Evolutionary conservation across 2,113 vertebrate species (phyloP).

Genomic region (Dendropsophus ebraccatus): DNA sequence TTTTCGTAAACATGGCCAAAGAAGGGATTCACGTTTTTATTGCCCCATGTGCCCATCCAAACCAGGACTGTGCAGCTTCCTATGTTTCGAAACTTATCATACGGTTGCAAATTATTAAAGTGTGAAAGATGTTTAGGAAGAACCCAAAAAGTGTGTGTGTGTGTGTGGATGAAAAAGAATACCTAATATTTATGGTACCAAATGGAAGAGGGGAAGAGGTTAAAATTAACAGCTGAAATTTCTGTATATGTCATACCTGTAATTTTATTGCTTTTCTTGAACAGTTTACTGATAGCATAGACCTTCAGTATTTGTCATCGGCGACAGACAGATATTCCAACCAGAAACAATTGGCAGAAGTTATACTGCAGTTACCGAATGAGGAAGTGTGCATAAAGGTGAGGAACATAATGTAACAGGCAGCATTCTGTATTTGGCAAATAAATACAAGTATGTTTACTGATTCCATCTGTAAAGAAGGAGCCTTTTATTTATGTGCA

Average conservation of each 20-base stretch:
- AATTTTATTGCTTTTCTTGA: slow-evolving; percentile 43
- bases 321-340: slow-evolving; percentile 59
- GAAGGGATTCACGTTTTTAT: too few relatives aligned
- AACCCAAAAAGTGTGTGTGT: too few relatives aligned
- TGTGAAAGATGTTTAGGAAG: too few relatives aligned
- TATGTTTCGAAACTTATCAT: too few relatives aligned
- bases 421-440: slow-evolving; percentile 16
- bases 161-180: too few relatives aligned
- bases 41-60: too few relatives aligned
- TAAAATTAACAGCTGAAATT: neutral
- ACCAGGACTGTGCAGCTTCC: too few relatives aligned
- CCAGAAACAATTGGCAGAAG: slow-evolving; percentile 62
- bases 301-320: slow-evolving; percentile 62
- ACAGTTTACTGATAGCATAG: slow-evolving; percentile 68
- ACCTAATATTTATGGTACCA: too few relatives aligned
- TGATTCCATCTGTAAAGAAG: slow-evolving; percentile 1
- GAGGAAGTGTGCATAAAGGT: slow-evolving; percentile 72
- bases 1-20: too few relatives aligned
- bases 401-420: slow-evolving; percentile 45
- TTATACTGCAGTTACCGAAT: slow-evolving; percentile 67
- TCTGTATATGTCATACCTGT: neutral
- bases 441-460: slow-evolving; percentile 35
- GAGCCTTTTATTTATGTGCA: neutral
- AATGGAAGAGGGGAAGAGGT: too few relatives aligned
- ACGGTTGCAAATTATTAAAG: too few relatives aligned